Evolutionary conservation across 2,888 invertebrate genomes (phyloP), one percentile per base, ranked within the genome.

Genomic region (Ophonus ardosiacus): DNA sequence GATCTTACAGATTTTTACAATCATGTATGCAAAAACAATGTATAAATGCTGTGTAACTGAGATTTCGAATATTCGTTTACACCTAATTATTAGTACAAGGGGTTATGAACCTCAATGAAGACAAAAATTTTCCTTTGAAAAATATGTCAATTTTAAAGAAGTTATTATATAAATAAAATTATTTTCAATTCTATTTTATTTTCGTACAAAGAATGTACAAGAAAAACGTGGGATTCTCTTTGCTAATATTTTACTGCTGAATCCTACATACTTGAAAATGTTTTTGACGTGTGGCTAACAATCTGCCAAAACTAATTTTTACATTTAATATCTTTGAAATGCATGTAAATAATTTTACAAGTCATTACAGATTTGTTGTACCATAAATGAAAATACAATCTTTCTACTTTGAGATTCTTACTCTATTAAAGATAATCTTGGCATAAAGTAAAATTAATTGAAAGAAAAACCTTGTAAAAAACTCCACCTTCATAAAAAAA

Each of bases 271-370:
- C 81, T 65, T 65, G 57, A 21, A 81, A 81, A 81, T 81, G 43
- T 65, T 43, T 81, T 65, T 43, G 81, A 81, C 65, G 51, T 81
- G 63, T 65, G 81, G 65, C 81, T 65, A 65, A 17, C 1, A 56
- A 81, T 21, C 65, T 81, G 81, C 81, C 81, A 81, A 65, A 81
- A 63, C 18, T 43, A 81, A 81, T 81, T 81, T 80, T 18, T 40
- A 21, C 31, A 18, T 65, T 63, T 15, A n/a, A 65, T 38, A 81
- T 61, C 38, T 79, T 21, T 61, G 40, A 61, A 80, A 80, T 80
- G 31, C 17, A 40, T 38, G 21, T 18, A n/a, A 3, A 7, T 8
- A 56, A 78, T 78, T 61, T 61, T 15, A 80, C 31, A 40, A 59
- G 38, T 59, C 79, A 59, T 79, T 79, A 13, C 13, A 59, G 3